phyloP scores from a whole-genome alignment of 2,113 vertebrate species.

The Manacus vitellinus region DNA sequence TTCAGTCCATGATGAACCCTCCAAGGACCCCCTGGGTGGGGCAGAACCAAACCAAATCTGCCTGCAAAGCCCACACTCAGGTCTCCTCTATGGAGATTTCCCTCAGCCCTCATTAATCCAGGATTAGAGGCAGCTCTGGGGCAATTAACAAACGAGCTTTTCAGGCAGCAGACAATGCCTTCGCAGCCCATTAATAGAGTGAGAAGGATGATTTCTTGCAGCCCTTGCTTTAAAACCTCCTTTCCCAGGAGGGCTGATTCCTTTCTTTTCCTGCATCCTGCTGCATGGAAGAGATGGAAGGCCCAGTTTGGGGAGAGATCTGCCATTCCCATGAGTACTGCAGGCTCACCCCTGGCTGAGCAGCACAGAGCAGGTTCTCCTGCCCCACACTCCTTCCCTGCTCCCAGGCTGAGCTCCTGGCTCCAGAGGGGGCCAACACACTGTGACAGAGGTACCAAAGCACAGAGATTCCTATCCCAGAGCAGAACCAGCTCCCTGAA shows the following conservation, averaged over 20 bases:
- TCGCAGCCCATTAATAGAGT: background rate
- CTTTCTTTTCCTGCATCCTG: background rate
- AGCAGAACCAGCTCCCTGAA: background rate
- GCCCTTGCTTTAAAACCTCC: background rate
- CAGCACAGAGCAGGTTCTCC: background rate
- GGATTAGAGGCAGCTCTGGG: background rate
- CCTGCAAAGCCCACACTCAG: background rate
- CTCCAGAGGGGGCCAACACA: background rate
- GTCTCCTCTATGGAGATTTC: background rate
- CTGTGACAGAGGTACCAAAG: rapidly evolving
- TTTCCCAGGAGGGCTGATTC: background rate
- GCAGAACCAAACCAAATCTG: background rate
- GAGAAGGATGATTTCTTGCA: background rate
- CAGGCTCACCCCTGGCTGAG: background rate
- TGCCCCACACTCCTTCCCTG: background rate
- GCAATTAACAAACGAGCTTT: conserved; percentile 42
- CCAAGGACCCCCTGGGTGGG: rapidly evolving
- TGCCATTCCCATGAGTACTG: background rate
- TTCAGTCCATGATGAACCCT: background rate
- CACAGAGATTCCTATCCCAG: background rate
- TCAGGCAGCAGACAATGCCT: conserved; percentile 19
- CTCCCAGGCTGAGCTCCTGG: background rate
- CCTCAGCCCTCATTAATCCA: background rate
- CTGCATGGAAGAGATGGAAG: background rate
- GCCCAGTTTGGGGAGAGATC: background rate